phyloP scores from a whole-genome alignment of 1,140 invertebrate genomes.

The Drosophila sucinea region DNA sequence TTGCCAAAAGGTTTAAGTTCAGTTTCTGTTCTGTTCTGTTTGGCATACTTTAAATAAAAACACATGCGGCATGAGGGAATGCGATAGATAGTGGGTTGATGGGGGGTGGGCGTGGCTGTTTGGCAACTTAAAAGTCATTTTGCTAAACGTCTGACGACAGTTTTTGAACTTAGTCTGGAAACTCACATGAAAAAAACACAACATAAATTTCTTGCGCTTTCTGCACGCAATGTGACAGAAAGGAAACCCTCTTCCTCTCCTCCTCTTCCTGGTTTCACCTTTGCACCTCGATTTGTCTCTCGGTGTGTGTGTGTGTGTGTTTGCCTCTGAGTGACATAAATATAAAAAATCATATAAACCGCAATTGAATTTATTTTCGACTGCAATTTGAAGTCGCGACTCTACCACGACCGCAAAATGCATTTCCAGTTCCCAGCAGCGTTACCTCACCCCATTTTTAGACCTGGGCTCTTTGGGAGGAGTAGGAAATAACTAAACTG shows the following conservation, averaged over 20 bases:
- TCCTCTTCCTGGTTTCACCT: constrained; percentile 22
- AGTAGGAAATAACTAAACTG: constrained; percentile 56
- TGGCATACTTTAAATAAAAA: constrained; percentile 80
- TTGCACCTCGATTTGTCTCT: constrained; percentile 48
- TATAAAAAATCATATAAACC: constrained; percentile 77
- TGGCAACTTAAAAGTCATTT: constrained; percentile 78
- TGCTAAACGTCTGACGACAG: constrained; percentile 74
- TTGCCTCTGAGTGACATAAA: constrained; percentile 64
- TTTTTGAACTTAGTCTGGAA: constrained; percentile 58
- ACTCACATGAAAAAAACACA: constrained; percentile 74
- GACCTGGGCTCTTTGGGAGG: constrained; percentile 5
- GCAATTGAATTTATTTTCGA: constrained; percentile 78
- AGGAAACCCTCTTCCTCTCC: neutral
- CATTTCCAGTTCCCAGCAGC: constrained; percentile 13
- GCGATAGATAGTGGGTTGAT: neutral
- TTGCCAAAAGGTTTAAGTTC: constrained; percentile 80
- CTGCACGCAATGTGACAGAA: constrained; percentile 64
- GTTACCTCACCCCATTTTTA: neutral
- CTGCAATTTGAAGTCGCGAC: constrained; percentile 49
- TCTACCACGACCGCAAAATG: constrained; percentile 56
- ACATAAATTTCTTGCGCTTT: constrained; percentile 72
- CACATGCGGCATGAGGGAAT: constrained; percentile 37
- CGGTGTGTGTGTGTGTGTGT: constrained; percentile 22
- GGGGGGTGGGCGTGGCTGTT: constrained; percentile 44
- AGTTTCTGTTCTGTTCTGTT: constrained; percentile 32